Base-by-base conservation (phyloP, 1,140 invertebrate genomes). In the Saccostrea echinata region DNA sequence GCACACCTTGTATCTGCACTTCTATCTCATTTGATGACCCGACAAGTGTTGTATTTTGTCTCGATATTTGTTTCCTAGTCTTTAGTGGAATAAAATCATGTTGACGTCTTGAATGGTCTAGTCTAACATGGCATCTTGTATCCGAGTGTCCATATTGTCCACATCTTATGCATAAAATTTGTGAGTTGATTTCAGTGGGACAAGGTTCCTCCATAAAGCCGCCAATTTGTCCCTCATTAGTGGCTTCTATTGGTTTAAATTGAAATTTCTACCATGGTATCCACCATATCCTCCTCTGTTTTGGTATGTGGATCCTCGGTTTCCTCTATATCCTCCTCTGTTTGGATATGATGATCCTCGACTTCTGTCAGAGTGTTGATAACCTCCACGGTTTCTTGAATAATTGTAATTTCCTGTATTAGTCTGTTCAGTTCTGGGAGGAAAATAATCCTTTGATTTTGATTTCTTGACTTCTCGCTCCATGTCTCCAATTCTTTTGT, bases 1-100 rank as follows among this genome's bases (percentile, higher is more conserved):
- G 0, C 35, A 89, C 43, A 33, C 30, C 82, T 52, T 86, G 80
- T 16, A 89, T 18, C 6, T 12, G 12, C 12, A 89, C 52, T 12
- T 83, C 33, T 1, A 27, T 71, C 76, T 89, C 88, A 86, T 68
- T 89, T 8, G 52, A 52, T 52, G 80, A 43, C 18, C 85, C 88
- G 24, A 89, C 81, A 84, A 89, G 68, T 12, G 68, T 88, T 3
- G 51, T 43, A 55, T n/a, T 84, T 27, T 51, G 35, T 71, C 12
- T 53, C 84, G n/a, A 53, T 9, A 27, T 84, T 76, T 11, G 21
- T 76, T 61, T 64, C n/a, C 1, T 18, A 16, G 57, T 64, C 18
- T 53, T 52, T 71, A 1, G 52, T 53, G 12, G 68, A 27, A 76
- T 24, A 76, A 76, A 76, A 76, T 52, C 24, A 68, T 43, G 21